Conservation (phyloP, 30 jellyfish, hydroid and myxozoan species). For the Catostylus mosaicus region DNA sequence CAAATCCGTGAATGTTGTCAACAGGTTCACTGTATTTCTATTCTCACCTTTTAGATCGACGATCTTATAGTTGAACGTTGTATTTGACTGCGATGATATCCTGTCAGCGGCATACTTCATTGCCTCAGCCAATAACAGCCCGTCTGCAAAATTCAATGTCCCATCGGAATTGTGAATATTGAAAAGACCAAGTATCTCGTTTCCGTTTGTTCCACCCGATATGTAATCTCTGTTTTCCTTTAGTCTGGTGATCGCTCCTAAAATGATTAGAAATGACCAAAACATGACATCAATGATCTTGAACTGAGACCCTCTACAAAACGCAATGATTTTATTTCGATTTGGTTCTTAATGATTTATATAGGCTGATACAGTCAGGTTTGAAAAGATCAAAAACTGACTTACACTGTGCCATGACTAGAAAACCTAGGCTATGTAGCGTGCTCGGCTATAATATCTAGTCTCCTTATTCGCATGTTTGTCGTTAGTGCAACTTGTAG, state of each 20-base stretch:
- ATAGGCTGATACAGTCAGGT: no score
- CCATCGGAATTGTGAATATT: constrained; percentile 3
- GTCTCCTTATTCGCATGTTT: no score
- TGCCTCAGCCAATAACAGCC: constrained; percentile 6
- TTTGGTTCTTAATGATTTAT: no score
- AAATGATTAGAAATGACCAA: neutral
- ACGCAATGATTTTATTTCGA: no score
- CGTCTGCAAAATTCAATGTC: neutral
- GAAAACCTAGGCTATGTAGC: no score
- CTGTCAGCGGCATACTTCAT: neutral
- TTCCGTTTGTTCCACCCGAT: neutral
- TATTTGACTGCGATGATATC: neutral
- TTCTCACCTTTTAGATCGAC: constrained; percentile 16
- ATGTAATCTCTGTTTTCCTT: constrained; percentile 5
- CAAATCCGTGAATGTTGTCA: constrained; percentile 3
- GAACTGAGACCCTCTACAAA: no score
- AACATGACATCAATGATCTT: no score
- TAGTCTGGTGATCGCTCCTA: neutral
- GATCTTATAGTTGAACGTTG: neutral
- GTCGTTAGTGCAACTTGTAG: no score
- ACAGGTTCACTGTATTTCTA: neutral
- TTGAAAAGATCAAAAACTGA: no score
- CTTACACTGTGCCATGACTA: no score
- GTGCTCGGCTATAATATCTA: no score
- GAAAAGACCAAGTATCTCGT: neutral